Percentiles rank a stretch among this genome's conserved stretches.
Evolutionary conservation across 2,113 vertebrate species (phyloP).

Genomic region (Nyctereutes procyonoides): DNA sequence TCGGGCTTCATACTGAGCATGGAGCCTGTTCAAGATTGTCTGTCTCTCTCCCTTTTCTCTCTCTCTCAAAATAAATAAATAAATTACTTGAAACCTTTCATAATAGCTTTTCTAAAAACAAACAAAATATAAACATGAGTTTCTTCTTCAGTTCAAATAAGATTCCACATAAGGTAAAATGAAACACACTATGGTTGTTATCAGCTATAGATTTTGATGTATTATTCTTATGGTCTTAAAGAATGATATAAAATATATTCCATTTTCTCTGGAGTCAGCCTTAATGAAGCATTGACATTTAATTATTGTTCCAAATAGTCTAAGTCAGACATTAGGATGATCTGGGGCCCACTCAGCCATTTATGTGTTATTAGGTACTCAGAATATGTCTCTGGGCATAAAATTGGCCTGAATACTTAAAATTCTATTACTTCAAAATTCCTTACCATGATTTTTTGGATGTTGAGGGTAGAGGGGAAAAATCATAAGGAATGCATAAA

Average conservation of each 20-base stretch:
- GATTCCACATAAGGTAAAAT: neutral
- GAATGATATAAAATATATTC: constrained; percentile 43
- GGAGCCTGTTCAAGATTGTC: neutral
- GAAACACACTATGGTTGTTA: neutral
- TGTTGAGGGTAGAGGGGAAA: neutral
- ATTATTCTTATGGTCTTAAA: neutral
- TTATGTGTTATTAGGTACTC: neutral
- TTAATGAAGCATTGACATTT: neutral
- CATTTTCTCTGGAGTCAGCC: constrained; percentile 1
- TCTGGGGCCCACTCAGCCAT: neutral
- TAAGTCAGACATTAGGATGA: neutral
- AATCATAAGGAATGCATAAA: neutral
- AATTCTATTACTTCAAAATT: neutral
- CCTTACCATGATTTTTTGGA: neutral
- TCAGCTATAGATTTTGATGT: neutral
- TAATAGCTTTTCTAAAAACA: constrained; percentile 30
- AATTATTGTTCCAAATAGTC: constrained; percentile 5
- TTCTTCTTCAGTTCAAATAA: constrained; percentile 25
- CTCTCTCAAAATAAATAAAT: neutral
- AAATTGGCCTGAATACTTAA: constrained; percentile 15
- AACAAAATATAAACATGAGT: neutral
- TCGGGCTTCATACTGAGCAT: neutral
- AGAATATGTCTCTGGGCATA: constrained; percentile 13
- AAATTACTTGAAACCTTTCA: neutral
- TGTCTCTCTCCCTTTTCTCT: neutral